These are phyloP conservation scores for Seira musarum DNA, from an alignment of 2,888 invertebrate genomes.

Conservation along the genomic window DNA sequence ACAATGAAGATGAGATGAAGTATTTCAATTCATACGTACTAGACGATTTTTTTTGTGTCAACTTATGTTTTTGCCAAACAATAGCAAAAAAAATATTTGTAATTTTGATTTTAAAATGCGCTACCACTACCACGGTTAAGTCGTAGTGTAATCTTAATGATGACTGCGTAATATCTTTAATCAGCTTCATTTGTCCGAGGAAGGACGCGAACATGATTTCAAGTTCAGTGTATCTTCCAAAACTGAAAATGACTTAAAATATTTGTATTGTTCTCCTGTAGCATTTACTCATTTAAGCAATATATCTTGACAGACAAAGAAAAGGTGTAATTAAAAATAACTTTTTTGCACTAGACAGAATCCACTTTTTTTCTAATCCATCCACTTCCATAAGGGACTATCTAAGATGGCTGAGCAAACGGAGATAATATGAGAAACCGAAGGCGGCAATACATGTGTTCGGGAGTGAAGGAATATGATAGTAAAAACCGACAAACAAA, in stretches of 20 bases:
- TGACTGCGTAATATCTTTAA: background rate
- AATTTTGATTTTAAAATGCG: background rate
- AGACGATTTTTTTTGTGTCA: slow-evolving; percentile 6
- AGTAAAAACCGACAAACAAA: slow-evolving; percentile 50
- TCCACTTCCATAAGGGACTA: background rate
- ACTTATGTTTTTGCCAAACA: slow-evolving; percentile 12
- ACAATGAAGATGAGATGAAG: background rate
- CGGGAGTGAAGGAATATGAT: slow-evolving; percentile 20
- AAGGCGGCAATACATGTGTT: slow-evolving; percentile 42
- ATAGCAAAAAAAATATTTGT: background rate
- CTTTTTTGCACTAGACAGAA: background rate
- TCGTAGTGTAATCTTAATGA: background rate
- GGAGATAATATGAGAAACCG: background rate
- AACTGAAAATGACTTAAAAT: slow-evolving; percentile 5
- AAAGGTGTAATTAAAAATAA: slow-evolving; percentile 1
- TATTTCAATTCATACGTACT: slow-evolving; percentile 8
- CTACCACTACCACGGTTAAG: background rate
- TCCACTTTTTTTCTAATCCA: background rate
- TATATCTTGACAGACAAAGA: background rate
- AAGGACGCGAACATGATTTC: background rate
- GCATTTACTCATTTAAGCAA: background rate
- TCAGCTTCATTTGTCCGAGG: background rate
- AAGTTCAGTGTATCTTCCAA: slow-evolving; percentile 1
- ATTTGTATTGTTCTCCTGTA: slow-evolving; percentile 21
- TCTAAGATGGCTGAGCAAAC: background rate